Evolutionary conservation across 2,113 vertebrate genomes (phyloP).

Genomic region (Colinus virginianus): DNA sequence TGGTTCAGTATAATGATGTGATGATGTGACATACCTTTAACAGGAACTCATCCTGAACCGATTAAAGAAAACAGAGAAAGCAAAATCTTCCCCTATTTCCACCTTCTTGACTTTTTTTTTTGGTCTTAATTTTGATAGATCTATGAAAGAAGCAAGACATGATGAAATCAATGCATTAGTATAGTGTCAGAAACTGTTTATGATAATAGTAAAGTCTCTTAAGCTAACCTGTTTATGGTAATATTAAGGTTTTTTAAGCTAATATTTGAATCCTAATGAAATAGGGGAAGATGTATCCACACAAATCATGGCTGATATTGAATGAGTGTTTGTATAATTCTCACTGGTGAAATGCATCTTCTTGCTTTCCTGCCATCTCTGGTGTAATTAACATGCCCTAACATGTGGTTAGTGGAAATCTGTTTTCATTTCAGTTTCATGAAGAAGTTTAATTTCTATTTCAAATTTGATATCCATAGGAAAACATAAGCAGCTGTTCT

Average conservation of each 20-base stretch:
- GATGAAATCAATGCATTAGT: not conserved
- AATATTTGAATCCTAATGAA: not conserved
- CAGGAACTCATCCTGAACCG: not conserved
- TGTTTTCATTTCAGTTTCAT: not conserved
- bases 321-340: not conserved
- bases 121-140: not conserved
- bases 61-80: not conserved
- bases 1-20: not conserved
- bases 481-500: not conserved
- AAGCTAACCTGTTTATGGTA: not conserved
- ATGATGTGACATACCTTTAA: not conserved
- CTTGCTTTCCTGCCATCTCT: not conserved
- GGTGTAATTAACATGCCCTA: not conserved
- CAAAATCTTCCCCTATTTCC: not conserved
- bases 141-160: fast-evolving
- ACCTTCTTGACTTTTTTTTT: not conserved
- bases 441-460: not conserved
- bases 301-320: not conserved
- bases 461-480: not conserved
- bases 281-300: not conserved
- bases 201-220: not conserved
- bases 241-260: not conserved
- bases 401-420: not conserved
- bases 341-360: not conserved
- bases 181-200: not conserved